Percentiles rank a stretch among this genome's conserved stretches.
Evolutionary conservation across 2,113 vertebrate genomes (phyloP).

Genomic region (Peromyscus leucopus): DNA sequence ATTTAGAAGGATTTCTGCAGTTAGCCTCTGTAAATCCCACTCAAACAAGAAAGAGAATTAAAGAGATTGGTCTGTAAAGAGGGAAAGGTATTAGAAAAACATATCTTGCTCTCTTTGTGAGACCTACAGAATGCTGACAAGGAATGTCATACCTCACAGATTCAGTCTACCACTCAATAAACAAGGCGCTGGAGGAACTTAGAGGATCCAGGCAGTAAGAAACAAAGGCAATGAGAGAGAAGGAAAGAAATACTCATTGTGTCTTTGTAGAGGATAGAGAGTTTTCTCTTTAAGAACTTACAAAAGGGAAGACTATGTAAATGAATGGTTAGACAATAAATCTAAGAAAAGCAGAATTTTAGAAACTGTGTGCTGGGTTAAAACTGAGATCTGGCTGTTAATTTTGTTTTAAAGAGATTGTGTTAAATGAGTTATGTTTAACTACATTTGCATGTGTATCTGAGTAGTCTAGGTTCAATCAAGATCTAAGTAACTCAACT

Average conservation of each 20-base stretch:
- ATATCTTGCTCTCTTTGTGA: slow-evolving; percentile 10
- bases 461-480: background rate
- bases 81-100: slow-evolving; percentile 34
- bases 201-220: background rate
- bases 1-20: slow-evolving; percentile 54
- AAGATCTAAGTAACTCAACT: background rate
- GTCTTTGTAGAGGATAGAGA: rapidly evolving
- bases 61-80: slow-evolving; percentile 42
- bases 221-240: background rate
- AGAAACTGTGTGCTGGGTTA: background rate
- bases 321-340: background rate
- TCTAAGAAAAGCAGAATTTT: background rate
- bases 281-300: background rate
- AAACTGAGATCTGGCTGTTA: slow-evolving; percentile 6
- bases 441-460: background rate
- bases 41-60: slow-evolving; percentile 47
- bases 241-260: background rate
- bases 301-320: background rate
- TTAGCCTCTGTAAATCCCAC: slow-evolving; percentile 53
- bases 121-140: slow-evolving; percentile 32
- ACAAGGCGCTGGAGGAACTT: background rate
- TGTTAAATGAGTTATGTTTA: slow-evolving; percentile 9
- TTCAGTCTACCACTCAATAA: background rate
- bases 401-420: background rate
- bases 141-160: background rate